These are phyloP conservation scores for Cyphotilapia sp. DNA, from an alignment of 2,113 vertebrate species.

Conservation along the genomic window DNA sequence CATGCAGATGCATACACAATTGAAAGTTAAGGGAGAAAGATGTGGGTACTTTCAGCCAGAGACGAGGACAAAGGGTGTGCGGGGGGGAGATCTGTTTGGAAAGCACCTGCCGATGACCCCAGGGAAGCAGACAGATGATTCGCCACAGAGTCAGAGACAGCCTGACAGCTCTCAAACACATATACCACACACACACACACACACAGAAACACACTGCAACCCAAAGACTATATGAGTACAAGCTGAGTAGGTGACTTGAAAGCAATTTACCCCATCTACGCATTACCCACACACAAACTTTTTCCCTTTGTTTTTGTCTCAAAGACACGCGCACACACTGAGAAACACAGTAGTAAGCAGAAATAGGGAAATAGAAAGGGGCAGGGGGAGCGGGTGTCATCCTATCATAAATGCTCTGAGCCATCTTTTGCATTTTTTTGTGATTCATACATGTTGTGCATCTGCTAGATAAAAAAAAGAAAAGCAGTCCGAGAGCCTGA, in stretches of 20 bases:
- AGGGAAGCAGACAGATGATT: slow-evolving; percentile 45
- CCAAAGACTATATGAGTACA: slow-evolving; percentile 5
- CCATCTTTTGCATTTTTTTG: background rate
- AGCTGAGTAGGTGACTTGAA: slow-evolving; percentile 27
- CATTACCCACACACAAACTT: background rate
- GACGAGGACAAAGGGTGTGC: slow-evolving; percentile 30
- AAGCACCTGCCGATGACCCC: slow-evolving; percentile 33
- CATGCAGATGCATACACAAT: background rate
- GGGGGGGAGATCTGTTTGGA: slow-evolving; percentile 27
- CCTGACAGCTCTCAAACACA: background rate
- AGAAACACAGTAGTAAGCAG: background rate
- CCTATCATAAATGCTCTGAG: background rate
- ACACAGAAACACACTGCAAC: background rate
- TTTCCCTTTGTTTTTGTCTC: background rate
- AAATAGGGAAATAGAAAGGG: background rate
- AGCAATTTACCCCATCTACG: slow-evolving; percentile 24
- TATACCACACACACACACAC: background rate
- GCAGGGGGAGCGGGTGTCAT: background rate
- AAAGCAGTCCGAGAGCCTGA: background rate
- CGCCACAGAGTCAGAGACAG: background rate
- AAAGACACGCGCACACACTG: background rate
- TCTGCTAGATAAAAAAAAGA: background rate
- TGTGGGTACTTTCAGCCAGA: slow-evolving; percentile 6
- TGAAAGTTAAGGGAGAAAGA: background rate
- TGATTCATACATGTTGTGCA: background rate